These are phyloP conservation scores for Meiosimyza platycephala DNA, from an alignment of 2,888 invertebrate species.

Conservation along the genomic window DNA sequence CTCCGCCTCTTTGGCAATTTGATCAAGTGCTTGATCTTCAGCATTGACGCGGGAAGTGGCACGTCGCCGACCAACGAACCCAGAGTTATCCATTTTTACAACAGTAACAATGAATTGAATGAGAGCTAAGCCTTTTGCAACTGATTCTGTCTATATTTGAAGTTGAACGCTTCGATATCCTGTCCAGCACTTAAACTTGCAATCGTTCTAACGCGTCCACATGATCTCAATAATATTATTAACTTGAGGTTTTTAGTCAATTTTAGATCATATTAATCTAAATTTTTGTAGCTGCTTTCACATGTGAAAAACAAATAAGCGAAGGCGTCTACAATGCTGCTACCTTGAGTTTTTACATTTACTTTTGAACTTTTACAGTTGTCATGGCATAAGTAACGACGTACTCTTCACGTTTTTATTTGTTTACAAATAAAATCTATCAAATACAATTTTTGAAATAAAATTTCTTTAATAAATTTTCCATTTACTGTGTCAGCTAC, in stretches of 20 bases:
- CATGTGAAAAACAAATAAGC: slow-evolving; percentile 9
- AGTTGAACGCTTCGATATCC: too few relatives aligned
- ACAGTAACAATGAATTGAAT: too few relatives aligned
- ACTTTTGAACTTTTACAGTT: not conserved
- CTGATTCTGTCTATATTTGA: too few relatives aligned
- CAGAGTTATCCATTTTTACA: slow-evolving; percentile 63
- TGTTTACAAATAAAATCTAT: not conserved
- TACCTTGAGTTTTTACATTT: not conserved
- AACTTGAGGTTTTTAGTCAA: too few relatives aligned
- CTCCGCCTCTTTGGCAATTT: slow-evolving; percentile 98
- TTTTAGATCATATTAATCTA: too few relatives aligned
- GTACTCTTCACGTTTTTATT: not conserved
- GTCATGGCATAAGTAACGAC: not conserved
- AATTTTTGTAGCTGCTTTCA: not conserved
- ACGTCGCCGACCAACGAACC: slow-evolving; percentile 76
- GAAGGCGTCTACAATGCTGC: slow-evolving; percentile 26
- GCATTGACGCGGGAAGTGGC: slow-evolving; percentile 85
- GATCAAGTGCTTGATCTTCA: slow-evolving; percentile 97
- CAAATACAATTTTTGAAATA: not conserved
- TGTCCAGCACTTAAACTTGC: too few relatives aligned
- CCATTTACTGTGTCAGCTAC: slow-evolving; percentile 11
- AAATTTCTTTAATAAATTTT: not conserved
- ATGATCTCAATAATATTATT: too few relatives aligned
- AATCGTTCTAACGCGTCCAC: too few relatives aligned
- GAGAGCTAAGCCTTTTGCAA: too few relatives aligned